phyloP scores from a whole-genome alignment of 2,797 vertebrate genomes.

The Hydrocynus forskahlii region DNA sequence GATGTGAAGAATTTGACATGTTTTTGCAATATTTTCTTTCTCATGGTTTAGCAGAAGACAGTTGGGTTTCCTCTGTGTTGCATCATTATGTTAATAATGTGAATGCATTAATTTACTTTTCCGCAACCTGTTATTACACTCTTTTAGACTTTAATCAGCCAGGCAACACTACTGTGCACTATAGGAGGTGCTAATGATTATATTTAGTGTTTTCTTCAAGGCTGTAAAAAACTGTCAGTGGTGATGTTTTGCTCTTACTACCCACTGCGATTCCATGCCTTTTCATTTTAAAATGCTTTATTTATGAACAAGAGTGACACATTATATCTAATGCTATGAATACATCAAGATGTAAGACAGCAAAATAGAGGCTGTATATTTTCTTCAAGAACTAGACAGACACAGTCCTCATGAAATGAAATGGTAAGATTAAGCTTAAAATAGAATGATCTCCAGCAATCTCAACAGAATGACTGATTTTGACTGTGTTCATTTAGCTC shows the following conservation, averaged over 20 bases:
- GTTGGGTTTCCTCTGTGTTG: background rate
- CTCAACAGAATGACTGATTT: background rate
- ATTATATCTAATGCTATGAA: background rate
- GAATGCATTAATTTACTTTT: background rate
- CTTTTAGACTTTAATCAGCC: background rate
- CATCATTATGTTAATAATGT: background rate
- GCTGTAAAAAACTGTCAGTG: background rate
- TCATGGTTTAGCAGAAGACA: background rate
- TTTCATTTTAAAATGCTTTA: slow-evolving; percentile 2
- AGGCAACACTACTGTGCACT: background rate
- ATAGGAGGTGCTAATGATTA: no score
- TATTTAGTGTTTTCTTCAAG: background rate
- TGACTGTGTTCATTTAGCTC: background rate
- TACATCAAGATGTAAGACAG: background rate
- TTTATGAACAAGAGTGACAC: background rate
- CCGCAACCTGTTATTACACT: background rate
- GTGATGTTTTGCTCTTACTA: background rate
- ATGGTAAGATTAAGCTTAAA: background rate
- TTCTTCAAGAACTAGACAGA: background rate
- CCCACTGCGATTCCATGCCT: background rate
- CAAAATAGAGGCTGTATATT: background rate
- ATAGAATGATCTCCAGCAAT: background rate
- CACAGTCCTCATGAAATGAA: background rate
- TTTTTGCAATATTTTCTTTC: background rate
- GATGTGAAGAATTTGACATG: background rate